Conservation (phyloP, 2,888 invertebrate species). For the Euclidia mi region DNA sequence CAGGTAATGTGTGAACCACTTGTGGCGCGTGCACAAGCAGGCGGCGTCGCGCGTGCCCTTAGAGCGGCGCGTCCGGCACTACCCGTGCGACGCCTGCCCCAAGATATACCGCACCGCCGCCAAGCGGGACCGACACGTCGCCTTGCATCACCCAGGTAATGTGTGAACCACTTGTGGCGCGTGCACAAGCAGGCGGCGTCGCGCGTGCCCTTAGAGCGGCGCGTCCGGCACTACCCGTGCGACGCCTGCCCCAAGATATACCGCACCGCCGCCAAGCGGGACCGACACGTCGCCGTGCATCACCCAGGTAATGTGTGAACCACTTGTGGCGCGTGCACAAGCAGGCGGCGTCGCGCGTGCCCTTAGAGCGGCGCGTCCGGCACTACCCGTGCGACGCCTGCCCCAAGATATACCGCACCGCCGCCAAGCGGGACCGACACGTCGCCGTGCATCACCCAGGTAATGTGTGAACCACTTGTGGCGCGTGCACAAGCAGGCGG, state of each 20-base stretch:
- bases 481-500: slow-evolving; percentile 93
- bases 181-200: slow-evolving; percentile 92
- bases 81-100: slow-evolving; percentile 96
- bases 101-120: slow-evolving; percentile 96
- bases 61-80: slow-evolving; percentile 93
- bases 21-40: slow-evolving; percentile 94
- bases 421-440: slow-evolving; percentile 95
- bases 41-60: slow-evolving; percentile 94
- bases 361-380: slow-evolving; percentile 93
- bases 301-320: slow-evolving; percentile 97
- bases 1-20: slow-evolving; percentile 96
- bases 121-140: slow-evolving; percentile 95
- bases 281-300: slow-evolving; percentile 94
- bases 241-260: slow-evolving; percentile 96
- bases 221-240: slow-evolving; percentile 95
- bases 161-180: slow-evolving; percentile 96
- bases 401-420: slow-evolving; percentile 95
- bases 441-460: slow-evolving; percentile 96
- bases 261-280: slow-evolving; percentile 95
- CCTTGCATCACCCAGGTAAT: slow-evolving; percentile 96
- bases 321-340: slow-evolving; percentile 95
- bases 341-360: slow-evolving; percentile 92
- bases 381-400: slow-evolving; percentile 96
- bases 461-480: slow-evolving; percentile 96
- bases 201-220: slow-evolving; percentile 94